Base-by-base conservation (phyloP, 1,140 invertebrate species). In the Hycleus cichorii region DNA sequence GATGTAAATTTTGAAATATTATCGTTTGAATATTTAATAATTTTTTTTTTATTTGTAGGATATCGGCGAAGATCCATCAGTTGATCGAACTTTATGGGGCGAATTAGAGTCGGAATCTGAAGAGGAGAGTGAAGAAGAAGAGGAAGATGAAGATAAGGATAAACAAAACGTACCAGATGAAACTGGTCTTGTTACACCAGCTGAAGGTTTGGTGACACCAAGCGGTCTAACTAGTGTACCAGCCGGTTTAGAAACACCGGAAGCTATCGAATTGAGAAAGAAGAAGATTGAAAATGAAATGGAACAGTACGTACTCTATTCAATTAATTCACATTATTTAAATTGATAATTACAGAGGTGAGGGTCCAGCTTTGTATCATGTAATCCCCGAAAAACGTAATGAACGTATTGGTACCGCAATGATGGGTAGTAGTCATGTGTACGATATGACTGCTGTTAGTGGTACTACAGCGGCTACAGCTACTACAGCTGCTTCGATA, bases 351-450 rank as follows among this genome's bases (percentile, higher is more conserved):
- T 65, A 67, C 63, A 89, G 88, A 45, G 88, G 85, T 39, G 93
- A 96, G 64, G 94, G 91, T 1, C 94, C 94, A 24, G 85, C 89
- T 1, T 74, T 97, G 10, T 98, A 95, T 71, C 94, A 93, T 62
- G 88, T 99, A 47, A 73, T 99, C 49, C 94, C 95, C 26, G 97
- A 99, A 77, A 91, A 95, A 70, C 87, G 94, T 51, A 86, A 90
- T 6, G 93, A 96, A 49, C 81, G 87, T 54, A 83, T 98, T 51
- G 91, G 92, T 8, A 85, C 83, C 6, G 90, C 95, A 66, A 98
- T 99, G 96, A 98, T 99, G 96, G 96, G 88, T 4, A 98, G 95
- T 10, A 95, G 93, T 0, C 96, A 99, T 75, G 90, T 96, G 0
- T 98, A 98, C 74, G 95, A 98, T 71, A 84, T 98, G 74, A 78